These are phyloP conservation scores for Thryonomys swinderianus DNA, from an alignment of 2,113 vertebrate species.

Conservation along the genomic window DNA sequence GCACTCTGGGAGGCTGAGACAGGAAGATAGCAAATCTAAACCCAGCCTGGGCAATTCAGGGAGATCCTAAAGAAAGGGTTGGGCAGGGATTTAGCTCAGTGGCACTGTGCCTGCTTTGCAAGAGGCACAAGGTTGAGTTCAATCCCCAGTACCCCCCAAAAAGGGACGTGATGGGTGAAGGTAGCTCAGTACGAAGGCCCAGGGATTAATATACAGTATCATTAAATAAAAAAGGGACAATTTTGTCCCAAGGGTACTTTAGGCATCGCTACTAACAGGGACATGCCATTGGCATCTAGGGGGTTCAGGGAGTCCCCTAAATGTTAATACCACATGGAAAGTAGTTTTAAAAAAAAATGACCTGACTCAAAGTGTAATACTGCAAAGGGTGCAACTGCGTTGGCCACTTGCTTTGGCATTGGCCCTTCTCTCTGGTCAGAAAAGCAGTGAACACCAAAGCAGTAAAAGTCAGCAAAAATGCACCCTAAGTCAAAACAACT, in stretches of 20 bases:
- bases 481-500: neutral
- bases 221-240: too few relatives aligned
- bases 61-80: neutral
- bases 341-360: neutral
- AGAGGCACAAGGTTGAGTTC: neutral
- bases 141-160: neutral
- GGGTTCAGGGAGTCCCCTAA: conserved; percentile 7
- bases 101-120: too few relatives aligned
- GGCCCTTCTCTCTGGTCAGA: neutral
- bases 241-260: neutral
- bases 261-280: neutral
- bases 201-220: too few relatives aligned
- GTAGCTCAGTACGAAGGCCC: too few relatives aligned
- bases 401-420: neutral
- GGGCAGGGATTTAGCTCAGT: neutral
- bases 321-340: neutral
- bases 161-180: neutral
- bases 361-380: neutral
- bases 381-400: neutral
- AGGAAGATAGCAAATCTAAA: neutral
- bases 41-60: neutral
- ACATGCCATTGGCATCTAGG: neutral
- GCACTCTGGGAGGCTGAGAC: neutral
- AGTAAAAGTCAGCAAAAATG: neutral
- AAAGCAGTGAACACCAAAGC: neutral